phyloP scores from a whole-genome alignment of 2,113 vertebrate genomes.

The Tricholaema leucomelas region DNA sequence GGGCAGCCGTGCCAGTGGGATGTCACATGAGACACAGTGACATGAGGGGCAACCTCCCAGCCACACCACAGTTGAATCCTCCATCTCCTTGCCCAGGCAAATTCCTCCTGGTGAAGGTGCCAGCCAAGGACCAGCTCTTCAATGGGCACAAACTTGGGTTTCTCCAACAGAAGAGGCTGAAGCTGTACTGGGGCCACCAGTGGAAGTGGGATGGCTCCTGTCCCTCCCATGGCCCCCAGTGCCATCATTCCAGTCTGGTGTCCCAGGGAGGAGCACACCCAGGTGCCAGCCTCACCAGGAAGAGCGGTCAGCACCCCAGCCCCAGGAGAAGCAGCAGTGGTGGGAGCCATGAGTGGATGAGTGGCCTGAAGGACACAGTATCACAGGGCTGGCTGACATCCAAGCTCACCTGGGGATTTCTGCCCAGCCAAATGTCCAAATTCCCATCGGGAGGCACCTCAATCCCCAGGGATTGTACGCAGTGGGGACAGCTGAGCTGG shows the following conservation, averaged over 20 bases:
- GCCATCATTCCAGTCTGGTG: background rate
- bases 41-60: background rate
- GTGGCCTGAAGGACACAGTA: background rate
- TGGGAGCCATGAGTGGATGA: background rate
- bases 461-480: accelerated
- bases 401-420: background rate
- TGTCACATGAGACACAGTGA: background rate
- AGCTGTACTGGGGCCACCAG: background rate
- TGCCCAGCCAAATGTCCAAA: background rate
- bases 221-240: background rate
- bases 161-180: background rate
- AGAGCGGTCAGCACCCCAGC: accelerated
- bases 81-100: background rate
- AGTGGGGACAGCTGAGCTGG: background rate
- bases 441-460: background rate
- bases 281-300: background rate
- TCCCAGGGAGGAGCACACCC: background rate
- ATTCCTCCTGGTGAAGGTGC: background rate
- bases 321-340: accelerated
- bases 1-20: background rate
- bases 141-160: accelerated
- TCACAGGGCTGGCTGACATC: background rate
- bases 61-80: accelerated
- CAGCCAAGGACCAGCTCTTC: accelerated
- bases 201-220: background rate